Conservation (phyloP, 1,140 invertebrate genomes). For the Bactericera cockerelli region DNA sequence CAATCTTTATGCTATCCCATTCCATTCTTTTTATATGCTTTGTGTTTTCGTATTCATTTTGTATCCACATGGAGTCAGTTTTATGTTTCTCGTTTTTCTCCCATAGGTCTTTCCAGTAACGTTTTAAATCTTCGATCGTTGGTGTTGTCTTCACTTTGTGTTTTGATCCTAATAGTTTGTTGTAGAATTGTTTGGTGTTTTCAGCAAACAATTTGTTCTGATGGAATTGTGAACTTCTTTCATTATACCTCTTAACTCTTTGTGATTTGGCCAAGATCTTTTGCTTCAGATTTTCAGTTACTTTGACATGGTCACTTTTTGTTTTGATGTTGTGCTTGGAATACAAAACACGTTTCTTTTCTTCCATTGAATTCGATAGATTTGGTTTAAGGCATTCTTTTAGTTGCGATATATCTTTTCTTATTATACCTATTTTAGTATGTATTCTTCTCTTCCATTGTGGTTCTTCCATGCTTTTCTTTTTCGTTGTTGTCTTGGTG, state of each 20-base stretch:
- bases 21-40: neutral
- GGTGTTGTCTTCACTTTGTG: neutral
- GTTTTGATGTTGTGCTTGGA: neutral
- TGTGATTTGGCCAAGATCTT: neutral
- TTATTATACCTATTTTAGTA: neutral
- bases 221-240: neutral
- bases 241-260: neutral
- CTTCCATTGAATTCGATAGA: neutral
- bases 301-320: neutral
- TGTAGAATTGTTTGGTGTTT: neutral
- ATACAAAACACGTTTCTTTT: neutral
- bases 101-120: neutral
- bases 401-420: neutral
- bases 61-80: neutral
- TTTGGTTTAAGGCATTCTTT: too few relatives aligned
- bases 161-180: neutral
- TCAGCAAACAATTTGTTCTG: neutral
- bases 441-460: neutral
- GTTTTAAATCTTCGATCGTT: neutral
- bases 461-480: too few relatives aligned
- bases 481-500: too few relatives aligned
- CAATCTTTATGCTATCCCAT: neutral
- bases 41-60: neutral
- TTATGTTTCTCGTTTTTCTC: neutral
- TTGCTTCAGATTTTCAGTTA: neutral